Percentiles rank a stretch among this genome's conserved stretches.
Conservation (phyloP, 2,113 vertebrate genomes). For the Aythya baeri region DNA sequence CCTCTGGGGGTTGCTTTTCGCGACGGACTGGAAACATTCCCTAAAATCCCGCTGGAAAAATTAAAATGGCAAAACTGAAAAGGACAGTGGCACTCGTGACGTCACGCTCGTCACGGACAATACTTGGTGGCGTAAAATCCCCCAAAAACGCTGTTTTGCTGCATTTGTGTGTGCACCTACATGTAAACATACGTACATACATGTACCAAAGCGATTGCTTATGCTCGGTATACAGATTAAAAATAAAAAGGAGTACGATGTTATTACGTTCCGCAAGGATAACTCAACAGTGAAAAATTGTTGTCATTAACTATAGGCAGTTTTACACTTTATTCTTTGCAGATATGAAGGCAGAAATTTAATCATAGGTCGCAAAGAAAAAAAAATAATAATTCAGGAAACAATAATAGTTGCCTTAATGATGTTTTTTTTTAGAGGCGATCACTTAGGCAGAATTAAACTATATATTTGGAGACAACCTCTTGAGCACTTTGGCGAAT, state of each 20-base stretch:
- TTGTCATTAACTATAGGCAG: constrained; percentile 66
- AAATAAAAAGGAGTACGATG: constrained; percentile 35
- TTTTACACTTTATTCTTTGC: constrained; percentile 69
- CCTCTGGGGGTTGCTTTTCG: background rate
- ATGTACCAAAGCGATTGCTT: background rate
- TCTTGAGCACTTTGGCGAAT: constrained; percentile 49
- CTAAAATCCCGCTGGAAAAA: background rate
- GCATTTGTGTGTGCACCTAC: accelerated
- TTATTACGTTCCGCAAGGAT: constrained; percentile 63
- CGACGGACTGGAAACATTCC: background rate
- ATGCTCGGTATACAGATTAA: background rate
- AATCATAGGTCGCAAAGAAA: constrained; percentile 45
- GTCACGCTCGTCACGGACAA: constrained; percentile 41
- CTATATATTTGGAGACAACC: constrained; percentile 38
- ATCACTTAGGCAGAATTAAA: constrained; percentile 72
- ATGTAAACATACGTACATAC: accelerated
- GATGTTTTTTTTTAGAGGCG: constrained; percentile 58
- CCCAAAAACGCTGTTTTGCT: background rate
- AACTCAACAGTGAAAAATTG: constrained; percentile 70
- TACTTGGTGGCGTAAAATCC: constrained; percentile 18
- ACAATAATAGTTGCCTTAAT: constrained; percentile 68
- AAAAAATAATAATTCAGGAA: constrained; percentile 56
- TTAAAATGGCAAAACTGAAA: background rate
- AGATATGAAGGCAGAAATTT: constrained; percentile 67
- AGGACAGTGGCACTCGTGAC: constrained; percentile 24